A percentile compares a stretch with the other conserved stretches of the same genome.
Conservation (phyloP, 2,888 invertebrate species). For the Shargacucullia verbasci region DNA sequence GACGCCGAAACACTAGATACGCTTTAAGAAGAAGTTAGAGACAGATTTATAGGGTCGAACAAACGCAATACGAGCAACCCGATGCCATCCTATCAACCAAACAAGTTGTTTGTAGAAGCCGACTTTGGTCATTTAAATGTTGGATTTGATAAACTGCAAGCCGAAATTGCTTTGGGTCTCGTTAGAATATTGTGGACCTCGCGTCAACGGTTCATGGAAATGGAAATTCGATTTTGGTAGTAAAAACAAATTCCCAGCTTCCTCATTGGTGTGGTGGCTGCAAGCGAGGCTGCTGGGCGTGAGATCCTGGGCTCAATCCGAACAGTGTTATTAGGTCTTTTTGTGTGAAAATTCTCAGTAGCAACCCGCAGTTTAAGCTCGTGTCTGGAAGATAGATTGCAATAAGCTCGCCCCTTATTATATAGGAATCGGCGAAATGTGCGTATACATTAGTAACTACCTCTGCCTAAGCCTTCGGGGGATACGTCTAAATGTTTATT, state of each 20-base stretch:
- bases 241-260: neutral
- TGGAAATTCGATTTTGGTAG: constrained; percentile 26
- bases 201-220: constrained; percentile 29
- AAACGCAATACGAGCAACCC: constrained; percentile 75
- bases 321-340: no score
- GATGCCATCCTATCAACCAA: constrained; percentile 77
- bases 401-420: no score
- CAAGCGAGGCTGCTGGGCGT: no score
- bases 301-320: no score
- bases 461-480: no score
- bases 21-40: constrained; percentile 84
- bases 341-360: no score
- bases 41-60: constrained; percentile 85
- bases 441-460: no score
- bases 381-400: no score
- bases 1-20: constrained; percentile 80
- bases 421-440: no score
- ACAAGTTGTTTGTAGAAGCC: constrained; percentile 80
- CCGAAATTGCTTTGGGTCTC: constrained; percentile 70
- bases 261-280: no score
- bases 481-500: no score
- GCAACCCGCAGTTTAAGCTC: no score
- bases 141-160: constrained; percentile 82
- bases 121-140: constrained; percentile 86
- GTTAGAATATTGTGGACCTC: constrained; percentile 64